Evolutionary conservation across 2,797 vertebrate genomes (phyloP), one percentile per base, ranked within the genome.

Genomic region (Discoglossus pictus): DNA sequence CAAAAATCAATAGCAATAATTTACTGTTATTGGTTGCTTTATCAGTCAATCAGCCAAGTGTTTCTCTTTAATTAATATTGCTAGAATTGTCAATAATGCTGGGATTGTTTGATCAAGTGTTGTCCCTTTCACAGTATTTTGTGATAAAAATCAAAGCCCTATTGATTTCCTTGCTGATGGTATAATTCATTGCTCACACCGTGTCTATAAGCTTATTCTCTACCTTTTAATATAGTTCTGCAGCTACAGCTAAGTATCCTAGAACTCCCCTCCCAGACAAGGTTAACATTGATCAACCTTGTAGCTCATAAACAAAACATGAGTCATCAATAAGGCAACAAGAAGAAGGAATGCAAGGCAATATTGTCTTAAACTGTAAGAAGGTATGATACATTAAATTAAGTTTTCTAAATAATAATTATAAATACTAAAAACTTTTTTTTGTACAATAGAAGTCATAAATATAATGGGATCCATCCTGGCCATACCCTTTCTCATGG

Each of bases 31-130:
- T 73, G 80, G 74, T 74, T 83, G 78, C 76, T 87, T 88, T 83
- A 84, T 84, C 79, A 80, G 76, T 83, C 78, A 79, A 76, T 84
- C 83, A 79, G 79, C 76, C 84, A 82, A 87, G 83, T 81, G 81
- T 75, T 91, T 90, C 83, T 87, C 86, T 88, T 90, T 91, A 90
- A 92, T 92, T 90, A 90, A 88, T 89, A 87, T 89, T 86, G 87
- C 86, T 87, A 87, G 83, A 88, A 88, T 81, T 91, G 87, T 80
- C 89, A 80, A 83, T 87, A 82, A 68, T 76, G 74, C 79, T 67
- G 48, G 81, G 73, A 74, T 77, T 75, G 48, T 81, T 86, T 89
- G 88, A 91, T 91, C 86, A 88, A 86, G 88, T 59, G 78, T 82
- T 87, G 85, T 90, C 83, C 89, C 83, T 89, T 69, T 67, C 72